phyloP scores from a whole-genome alignment of 2,888 invertebrate species.

The Trisateles emortualis region DNA sequence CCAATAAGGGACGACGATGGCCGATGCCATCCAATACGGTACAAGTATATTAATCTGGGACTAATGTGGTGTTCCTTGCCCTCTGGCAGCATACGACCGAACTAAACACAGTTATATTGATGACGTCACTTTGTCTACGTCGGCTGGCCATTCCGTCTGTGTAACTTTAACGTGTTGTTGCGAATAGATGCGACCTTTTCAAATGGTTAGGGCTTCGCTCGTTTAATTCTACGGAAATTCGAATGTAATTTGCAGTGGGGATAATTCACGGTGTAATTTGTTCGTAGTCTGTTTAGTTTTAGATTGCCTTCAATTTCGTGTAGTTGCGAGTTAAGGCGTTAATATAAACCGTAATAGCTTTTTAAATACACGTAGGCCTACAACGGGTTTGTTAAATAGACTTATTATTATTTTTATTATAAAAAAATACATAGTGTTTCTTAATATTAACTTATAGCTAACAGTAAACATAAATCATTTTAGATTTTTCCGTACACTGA shows the following conservation, averaged over 20 bases:
- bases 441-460: no score
- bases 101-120: constrained; percentile 72
- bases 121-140: constrained; percentile 78
- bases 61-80: constrained; percentile 77
- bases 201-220: constrained; percentile 56
- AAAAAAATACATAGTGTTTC: no score
- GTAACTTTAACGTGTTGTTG: constrained; percentile 68
- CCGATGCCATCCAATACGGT: constrained; percentile 58
- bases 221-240: constrained; percentile 66
- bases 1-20: constrained; percentile 62
- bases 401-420: no score
- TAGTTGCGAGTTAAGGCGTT: constrained; percentile 16
- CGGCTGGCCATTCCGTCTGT: constrained; percentile 68
- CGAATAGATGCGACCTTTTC: constrained; percentile 64
- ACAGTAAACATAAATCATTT: no score
- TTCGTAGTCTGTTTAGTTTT: constrained; percentile 37
- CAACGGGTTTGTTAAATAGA: no score
- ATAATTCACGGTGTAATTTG: constrained; percentile 51
- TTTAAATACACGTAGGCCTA: no score
- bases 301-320: constrained; percentile 31
- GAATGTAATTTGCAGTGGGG: constrained; percentile 59
- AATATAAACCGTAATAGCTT: not conserved
- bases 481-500: no score
- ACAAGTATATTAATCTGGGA: constrained; percentile 78
- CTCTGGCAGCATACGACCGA: constrained; percentile 57